phyloP scores from a whole-genome alignment of 1,140 invertebrate species.

The Anagrus nilaparvatae region DNA sequence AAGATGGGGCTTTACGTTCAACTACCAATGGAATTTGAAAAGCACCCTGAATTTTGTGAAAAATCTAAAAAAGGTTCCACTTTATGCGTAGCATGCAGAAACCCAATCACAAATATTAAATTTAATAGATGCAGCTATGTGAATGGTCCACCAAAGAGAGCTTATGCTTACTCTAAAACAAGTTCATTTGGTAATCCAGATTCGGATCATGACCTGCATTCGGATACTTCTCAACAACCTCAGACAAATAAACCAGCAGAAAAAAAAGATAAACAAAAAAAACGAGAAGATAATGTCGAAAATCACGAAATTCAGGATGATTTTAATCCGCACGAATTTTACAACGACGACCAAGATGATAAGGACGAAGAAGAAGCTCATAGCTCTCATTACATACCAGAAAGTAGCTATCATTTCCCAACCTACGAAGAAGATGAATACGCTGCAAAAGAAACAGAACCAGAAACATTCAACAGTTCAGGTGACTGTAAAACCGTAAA shows the following conservation, averaged over 20 bases:
- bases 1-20: slow-evolving; percentile 21
- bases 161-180: slow-evolving; percentile 46
- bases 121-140: slow-evolving; percentile 66
- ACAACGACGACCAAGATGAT: not conserved
- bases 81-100: slow-evolving; percentile 58
- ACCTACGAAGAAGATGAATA: not conserved
- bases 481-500: slow-evolving; percentile 30
- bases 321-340: slow-evolving; percentile 1
- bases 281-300: not conserved
- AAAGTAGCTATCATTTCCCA: slow-evolving; percentile 7
- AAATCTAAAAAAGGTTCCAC: slow-evolving; percentile 54
- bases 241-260: slow-evolving; percentile 13
- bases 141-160: slow-evolving; percentile 49
- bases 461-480: not conserved
- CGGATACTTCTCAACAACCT: no score
- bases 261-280: not conserved
- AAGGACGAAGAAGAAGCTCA: not conserved
- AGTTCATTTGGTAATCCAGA: slow-evolving; percentile 20
- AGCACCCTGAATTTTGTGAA: slow-evolving; percentile 40
- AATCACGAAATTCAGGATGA: slow-evolving; percentile 1
- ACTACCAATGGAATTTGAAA: slow-evolving; percentile 17
- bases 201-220: not conserved
- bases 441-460: not conserved
- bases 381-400: slow-evolving; percentile 4
- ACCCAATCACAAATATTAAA: slow-evolving; percentile 57